A percentile compares a stretch with the other conserved stretches of the same genome.
These are phyloP conservation scores for Microplitis manilae DNA, from an alignment of 2,888 invertebrate species.

Conservation along the genomic window DNA sequence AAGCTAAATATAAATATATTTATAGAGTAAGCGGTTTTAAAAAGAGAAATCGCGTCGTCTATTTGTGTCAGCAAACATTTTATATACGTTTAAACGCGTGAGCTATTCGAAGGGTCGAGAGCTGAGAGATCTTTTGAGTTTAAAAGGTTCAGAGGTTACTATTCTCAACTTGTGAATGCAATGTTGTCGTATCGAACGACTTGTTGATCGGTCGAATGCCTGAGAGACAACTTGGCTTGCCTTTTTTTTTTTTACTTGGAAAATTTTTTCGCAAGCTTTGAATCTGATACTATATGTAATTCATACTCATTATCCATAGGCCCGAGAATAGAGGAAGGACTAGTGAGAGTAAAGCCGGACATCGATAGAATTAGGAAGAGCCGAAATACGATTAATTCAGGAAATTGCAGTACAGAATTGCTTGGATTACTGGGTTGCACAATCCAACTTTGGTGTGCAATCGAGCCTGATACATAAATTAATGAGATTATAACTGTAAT, in stretches of 20 bases:
- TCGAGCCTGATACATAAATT: conserved; percentile 11
- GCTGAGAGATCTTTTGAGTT: neutral
- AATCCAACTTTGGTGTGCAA: conserved; percentile 16
- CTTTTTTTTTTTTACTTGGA: conserved; percentile 4
- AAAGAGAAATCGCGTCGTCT: conserved; percentile 8
- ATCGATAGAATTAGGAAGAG: conserved; percentile 37
- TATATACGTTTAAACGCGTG: neutral
- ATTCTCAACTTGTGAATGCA: conserved; percentile 50
- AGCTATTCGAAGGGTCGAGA: conserved; percentile 12
- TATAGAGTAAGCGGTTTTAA: neutral
- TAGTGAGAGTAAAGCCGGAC: conserved; percentile 22
- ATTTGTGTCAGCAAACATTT: neutral
- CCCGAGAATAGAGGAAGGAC: neutral
- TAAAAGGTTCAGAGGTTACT: conserved; percentile 51
- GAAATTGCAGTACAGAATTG: conserved; percentile 39
- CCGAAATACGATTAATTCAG: conserved; percentile 41
- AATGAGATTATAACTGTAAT: neutral
- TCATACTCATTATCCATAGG: neutral
- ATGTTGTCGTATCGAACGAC: conserved; percentile 46
- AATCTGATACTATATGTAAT: too few relatives aligned
- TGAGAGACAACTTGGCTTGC: neutral
- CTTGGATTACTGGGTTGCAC: conserved; percentile 31
- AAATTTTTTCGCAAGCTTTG: neutral
- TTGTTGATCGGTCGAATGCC: conserved; percentile 52
- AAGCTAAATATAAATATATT: neutral